These are phyloP conservation scores for Chromoteleia sp. DNA, from an alignment of 2,888 invertebrate species.

Conservation along the genomic window DNA sequence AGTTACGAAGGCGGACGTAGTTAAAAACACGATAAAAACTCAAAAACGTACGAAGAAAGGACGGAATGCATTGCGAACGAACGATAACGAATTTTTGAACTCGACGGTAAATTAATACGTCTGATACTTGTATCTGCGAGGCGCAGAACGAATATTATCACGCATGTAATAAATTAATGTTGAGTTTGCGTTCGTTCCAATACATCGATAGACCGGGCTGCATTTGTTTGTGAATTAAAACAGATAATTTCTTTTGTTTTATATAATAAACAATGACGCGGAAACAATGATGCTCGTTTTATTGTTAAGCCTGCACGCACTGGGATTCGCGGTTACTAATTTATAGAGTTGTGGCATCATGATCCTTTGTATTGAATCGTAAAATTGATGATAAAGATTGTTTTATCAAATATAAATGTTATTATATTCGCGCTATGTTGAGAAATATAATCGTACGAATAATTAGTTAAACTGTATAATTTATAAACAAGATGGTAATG, in stretches of 20 bases:
- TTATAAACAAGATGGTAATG: no score
- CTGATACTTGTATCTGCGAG: neutral
- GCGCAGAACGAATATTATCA: constrained; percentile 4
- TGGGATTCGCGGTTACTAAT: neutral
- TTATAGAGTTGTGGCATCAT: neutral
- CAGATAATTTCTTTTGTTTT: neutral
- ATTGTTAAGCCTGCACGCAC: neutral
- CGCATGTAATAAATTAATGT: constrained; percentile 9
- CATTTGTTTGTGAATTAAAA: neutral
- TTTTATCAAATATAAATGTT: neutral
- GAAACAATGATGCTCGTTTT: constrained; percentile 2
- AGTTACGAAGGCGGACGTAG: constrained; percentile 31
- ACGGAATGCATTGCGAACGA: neutral
- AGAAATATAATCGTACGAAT: no score
- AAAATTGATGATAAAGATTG: neutral
- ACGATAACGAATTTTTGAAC: constrained; percentile 44
- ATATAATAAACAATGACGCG: constrained; percentile 1
- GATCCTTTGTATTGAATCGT: neutral
- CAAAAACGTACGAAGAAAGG: constrained; percentile 29
- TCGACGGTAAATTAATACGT: constrained; percentile 32
- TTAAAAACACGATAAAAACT: constrained; percentile 54
- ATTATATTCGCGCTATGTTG: neutral
- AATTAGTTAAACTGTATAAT: no score
- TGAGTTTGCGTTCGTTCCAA: neutral
- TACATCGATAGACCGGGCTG: neutral